Evolutionary conservation across 2,797 vertebrate species (phyloP).

Genomic region (Sebastes paucispinis): DNA sequence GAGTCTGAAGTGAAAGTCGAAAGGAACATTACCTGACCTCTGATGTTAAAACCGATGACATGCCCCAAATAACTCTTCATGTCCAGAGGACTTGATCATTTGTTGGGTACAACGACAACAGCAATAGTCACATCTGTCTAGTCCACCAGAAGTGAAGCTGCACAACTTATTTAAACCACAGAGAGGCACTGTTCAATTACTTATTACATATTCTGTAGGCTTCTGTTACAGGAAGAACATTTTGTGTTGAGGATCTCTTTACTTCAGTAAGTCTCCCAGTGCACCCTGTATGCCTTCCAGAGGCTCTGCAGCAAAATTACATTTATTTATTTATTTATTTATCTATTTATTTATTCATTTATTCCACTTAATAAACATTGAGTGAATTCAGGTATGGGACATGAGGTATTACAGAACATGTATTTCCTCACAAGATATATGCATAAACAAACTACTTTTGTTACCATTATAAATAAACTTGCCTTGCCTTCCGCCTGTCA

Average conservation of each 20-base stretch:
- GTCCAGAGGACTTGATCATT: constrained; percentile 7
- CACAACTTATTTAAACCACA: constrained; percentile 32
- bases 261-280: background rate
- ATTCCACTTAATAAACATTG: background rate
- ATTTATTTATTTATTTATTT: background rate
- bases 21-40: too few relatives aligned
- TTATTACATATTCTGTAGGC: background rate
- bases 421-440: background rate
- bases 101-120: background rate
- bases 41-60: too few relatives aligned
- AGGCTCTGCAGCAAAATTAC: background rate
- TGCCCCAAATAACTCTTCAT: background rate
- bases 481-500: background rate
- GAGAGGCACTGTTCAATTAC: constrained; percentile 38
- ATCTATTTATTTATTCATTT: background rate
- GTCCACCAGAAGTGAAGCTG: background rate
- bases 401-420: background rate
- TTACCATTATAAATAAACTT: too few relatives aligned
- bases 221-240: background rate
- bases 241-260: background rate
- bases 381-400: background rate
- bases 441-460: background rate
- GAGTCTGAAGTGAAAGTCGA: too few relatives aligned
- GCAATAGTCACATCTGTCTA: background rate
- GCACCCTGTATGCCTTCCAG: background rate